A percentile compares a stretch with the other conserved stretches of the same genome.
phyloP scores from a whole-genome alignment of 2,113 vertebrate genomes.

The Eubucco bourcierii region DNA sequence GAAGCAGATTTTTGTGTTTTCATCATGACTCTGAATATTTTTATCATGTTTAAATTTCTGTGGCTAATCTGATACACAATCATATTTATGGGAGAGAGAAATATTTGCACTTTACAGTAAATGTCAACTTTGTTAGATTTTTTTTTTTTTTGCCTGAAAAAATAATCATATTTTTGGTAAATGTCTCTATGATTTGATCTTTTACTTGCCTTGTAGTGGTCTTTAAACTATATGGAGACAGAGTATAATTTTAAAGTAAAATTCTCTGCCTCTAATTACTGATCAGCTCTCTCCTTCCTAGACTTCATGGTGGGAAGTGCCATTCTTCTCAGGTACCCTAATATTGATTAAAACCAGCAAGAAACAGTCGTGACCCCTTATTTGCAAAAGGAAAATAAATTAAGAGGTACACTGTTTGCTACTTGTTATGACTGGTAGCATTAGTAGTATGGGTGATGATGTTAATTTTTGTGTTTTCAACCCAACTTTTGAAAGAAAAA shows the following conservation, averaged over 20 bases:
- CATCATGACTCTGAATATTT: not conserved
- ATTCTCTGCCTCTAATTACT: not conserved
- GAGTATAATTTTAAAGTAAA: not conserved
- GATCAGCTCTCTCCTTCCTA: not conserved
- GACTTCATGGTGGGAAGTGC: not conserved
- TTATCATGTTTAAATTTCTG: not conserved
- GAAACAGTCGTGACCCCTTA: slow-evolving; percentile 21
- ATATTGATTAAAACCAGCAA: slow-evolving; percentile 14
- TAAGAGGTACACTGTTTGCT: not conserved
- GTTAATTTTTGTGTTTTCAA: slow-evolving; percentile 25
- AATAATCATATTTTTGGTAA: not conserved
- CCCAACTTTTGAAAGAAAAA: slow-evolving; percentile 43
- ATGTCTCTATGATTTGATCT: not conserved
- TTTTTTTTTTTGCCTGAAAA: not conserved
- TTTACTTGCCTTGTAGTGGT: not conserved
- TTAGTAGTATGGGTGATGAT: slow-evolving; percentile 3
- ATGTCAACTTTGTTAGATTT: not conserved
- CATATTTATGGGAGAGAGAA: not conserved
- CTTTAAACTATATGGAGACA: not conserved
- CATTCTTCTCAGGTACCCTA: slow-evolving; percentile 14
- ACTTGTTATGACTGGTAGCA: not conserved
- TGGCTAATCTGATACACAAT: not conserved
- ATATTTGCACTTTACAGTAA: not conserved
- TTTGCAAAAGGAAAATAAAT: slow-evolving; percentile 33
- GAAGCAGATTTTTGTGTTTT: not conserved